Percentiles rank a stretch among this genome's conserved stretches.
Evolutionary conservation across 2,888 invertebrate species (phyloP).

Genomic region (Listrodromus nycthemerus): DNA sequence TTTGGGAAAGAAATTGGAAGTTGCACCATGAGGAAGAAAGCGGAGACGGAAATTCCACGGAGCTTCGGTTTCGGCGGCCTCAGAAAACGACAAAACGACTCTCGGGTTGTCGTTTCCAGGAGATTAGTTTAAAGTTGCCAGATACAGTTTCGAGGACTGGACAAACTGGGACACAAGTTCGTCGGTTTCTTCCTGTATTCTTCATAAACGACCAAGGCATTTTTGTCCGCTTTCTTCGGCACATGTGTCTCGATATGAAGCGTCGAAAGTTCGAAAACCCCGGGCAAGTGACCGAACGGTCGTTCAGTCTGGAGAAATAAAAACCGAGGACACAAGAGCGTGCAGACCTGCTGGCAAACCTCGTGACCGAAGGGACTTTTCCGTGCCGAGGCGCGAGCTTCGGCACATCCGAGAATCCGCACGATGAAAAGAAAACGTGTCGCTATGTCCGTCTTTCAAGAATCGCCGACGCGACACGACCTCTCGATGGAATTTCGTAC

Average conservation of each 20-base stretch:
- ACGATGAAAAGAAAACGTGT: conserved; percentile 60
- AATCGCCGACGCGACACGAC: conserved; percentile 49
- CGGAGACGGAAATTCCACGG: background rate
- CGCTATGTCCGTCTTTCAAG: conserved; percentile 39
- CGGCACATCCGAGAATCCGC: conserved; percentile 52
- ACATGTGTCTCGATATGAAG: conserved; percentile 40
- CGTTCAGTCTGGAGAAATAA: conserved; percentile 28
- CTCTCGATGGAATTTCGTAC: conserved; percentile 45
- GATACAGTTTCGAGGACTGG: conserved; percentile 30
- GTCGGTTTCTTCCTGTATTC: conserved; percentile 51
- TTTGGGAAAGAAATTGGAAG: background rate
- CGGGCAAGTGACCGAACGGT: conserved; percentile 50
- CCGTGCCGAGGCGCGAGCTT: conserved; percentile 29
- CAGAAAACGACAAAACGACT: background rate
- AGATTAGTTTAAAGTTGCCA: background rate
- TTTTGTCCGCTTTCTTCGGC: conserved; percentile 29
- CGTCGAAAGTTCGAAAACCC: conserved; percentile 37
- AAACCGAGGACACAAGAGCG: conserved; percentile 20
- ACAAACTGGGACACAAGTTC: conserved; percentile 45
- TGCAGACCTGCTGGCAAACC: conserved; percentile 36
- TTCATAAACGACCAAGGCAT: conserved; percentile 21
- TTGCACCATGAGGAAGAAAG: background rate
- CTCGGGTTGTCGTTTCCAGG: background rate
- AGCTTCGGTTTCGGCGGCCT: background rate
- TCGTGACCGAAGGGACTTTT: conserved; percentile 51